Conservation (phyloP, 2,797 vertebrate species). For the Acrossocheilus wenchowensis region DNA sequence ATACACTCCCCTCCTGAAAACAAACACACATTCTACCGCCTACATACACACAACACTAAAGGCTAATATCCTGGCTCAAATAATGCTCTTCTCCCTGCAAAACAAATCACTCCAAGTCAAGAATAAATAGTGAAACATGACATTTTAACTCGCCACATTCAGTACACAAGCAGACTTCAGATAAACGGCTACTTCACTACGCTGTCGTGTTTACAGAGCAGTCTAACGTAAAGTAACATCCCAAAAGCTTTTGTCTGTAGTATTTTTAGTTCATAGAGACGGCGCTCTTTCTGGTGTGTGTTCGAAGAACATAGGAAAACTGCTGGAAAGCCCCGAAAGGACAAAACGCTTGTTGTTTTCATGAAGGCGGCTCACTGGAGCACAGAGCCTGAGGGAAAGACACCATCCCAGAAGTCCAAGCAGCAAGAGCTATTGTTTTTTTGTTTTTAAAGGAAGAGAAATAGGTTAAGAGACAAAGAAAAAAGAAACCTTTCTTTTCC, state of each 20-base stretch:
- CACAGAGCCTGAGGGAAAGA: constrained; percentile 60
- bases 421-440: constrained; percentile 52
- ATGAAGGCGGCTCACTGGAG: constrained; percentile 57
- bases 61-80: neutral
- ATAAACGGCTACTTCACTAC: constrained; percentile 10
- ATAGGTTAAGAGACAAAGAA: constrained; percentile 51
- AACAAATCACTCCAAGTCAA: neutral
- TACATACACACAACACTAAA: constrained; percentile 19
- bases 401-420: constrained; percentile 53
- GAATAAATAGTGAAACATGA: neutral
- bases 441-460: constrained; percentile 53
- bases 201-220: neutral
- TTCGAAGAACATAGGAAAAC: constrained; percentile 53
- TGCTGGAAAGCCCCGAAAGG: constrained; percentile 61
- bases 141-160: neutral
- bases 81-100: neutral
- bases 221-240: neutral
- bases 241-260: constrained; percentile 33
- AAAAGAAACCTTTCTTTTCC: constrained; percentile 58
- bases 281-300: constrained; percentile 40
- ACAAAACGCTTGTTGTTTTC: constrained; percentile 65
- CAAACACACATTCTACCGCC: constrained; percentile 32
- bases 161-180: neutral
- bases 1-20: constrained; percentile 36
- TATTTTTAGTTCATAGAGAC: constrained; percentile 61